Evolutionary conservation across 1,140 invertebrate species (phyloP).

Genomic region (Papilio xuthus): DNA sequence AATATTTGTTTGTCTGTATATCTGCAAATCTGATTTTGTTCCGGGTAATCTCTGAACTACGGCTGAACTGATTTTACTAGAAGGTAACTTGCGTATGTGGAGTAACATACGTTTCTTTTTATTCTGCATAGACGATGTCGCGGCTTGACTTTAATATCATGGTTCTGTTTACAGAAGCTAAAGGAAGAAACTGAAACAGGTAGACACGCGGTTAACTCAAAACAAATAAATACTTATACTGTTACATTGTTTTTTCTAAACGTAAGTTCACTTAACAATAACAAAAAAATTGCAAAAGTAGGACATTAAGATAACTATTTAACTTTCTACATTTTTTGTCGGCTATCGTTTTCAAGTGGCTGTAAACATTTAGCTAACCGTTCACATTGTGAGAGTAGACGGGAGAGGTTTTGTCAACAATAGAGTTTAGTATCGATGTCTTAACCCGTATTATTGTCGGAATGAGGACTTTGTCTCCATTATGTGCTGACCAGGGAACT

Average conservation of each 20-base stretch:
- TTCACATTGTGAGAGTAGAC: neutral
- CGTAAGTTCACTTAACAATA: neutral
- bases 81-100: too few relatives aligned
- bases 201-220: neutral
- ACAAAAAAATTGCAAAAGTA: neutral
- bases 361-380: slow-evolving; percentile 16
- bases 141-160: too few relatives aligned
- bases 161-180: neutral
- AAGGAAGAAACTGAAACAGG: neutral
- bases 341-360: neutral
- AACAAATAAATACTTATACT: neutral
- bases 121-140: too few relatives aligned
- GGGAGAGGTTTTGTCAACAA: neutral
- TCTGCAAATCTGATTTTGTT: too few relatives aligned
- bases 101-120: too few relatives aligned
- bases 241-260: neutral
- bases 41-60: too few relatives aligned
- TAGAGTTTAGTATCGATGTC: neutral
- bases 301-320: neutral
- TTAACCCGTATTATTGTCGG: neutral
- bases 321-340: neutral
- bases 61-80: too few relatives aligned
- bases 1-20: too few relatives aligned
- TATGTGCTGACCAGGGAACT: neutral
- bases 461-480: neutral